Evolutionary conservation across 2,888 invertebrate genomes (phyloP).

Genomic region (Lymantria monacha): DNA sequence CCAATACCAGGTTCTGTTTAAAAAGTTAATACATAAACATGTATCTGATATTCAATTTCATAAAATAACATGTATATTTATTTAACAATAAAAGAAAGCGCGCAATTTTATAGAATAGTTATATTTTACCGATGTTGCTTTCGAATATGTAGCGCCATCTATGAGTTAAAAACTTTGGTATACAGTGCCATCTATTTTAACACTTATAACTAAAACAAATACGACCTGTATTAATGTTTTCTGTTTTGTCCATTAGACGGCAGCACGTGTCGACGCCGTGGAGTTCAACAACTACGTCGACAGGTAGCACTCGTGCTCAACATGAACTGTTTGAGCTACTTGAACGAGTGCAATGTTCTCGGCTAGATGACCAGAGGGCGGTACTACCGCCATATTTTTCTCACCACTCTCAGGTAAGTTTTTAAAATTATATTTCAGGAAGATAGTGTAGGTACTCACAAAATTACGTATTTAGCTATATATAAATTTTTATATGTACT

Average conservation of each 20-base stretch:
- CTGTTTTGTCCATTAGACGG: slow-evolving; percentile 77
- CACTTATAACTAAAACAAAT: not conserved
- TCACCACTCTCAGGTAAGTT: slow-evolving; percentile 84
- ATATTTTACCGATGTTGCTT: too few species aligned
- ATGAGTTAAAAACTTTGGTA: not conserved
- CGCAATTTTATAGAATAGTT: too few species aligned
- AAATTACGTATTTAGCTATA: too few species aligned
- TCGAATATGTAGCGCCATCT: not conserved
- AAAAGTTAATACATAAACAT: too few species aligned
- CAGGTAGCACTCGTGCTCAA: slow-evolving; percentile 80
- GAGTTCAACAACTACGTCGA: slow-evolving; percentile 69
- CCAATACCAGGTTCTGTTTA: too few species aligned
- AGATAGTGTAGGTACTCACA: too few species aligned
- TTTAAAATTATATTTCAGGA: not conserved
- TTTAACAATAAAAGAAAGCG: too few species aligned
- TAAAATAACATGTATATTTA: too few species aligned
- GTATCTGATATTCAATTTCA: too few species aligned
- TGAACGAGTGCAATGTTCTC: slow-evolving; percentile 96
- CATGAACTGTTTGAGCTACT: slow-evolving; percentile 96
- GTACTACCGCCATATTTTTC: slow-evolving; percentile 95
- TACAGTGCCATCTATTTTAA: slow-evolving; percentile 1
- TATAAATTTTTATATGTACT: too few species aligned
- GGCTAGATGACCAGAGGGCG: slow-evolving; percentile 98
- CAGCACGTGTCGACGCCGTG: slow-evolving; percentile 84
- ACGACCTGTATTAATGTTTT: slow-evolving; percentile 26